A percentile compares a stretch with the other conserved stretches of the same genome.
phyloP scores from a whole-genome alignment of 2,888 invertebrate genomes.

The Luperina testacea region DNA sequence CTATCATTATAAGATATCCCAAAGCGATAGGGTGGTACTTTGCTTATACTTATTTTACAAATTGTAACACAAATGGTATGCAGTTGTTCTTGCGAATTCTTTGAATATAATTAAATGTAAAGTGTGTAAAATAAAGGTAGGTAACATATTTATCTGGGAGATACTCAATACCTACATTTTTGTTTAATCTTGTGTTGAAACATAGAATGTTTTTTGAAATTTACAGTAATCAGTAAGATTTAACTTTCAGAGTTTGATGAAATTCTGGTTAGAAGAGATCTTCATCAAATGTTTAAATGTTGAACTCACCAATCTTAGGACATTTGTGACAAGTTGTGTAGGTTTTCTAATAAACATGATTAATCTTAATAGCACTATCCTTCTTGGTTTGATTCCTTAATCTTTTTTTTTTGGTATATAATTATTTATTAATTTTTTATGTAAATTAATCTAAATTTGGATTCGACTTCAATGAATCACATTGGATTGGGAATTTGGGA shows the following conservation, averaged over 20 bases:
- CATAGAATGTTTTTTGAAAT: not conserved
- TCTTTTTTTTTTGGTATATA: not conserved
- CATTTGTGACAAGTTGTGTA: conserved; percentile 36
- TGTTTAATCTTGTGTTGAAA: not conserved
- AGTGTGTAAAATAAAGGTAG: not conserved
- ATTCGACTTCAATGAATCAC: not conserved
- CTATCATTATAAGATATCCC: too few species aligned
- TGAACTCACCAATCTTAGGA: conserved; percentile 54
- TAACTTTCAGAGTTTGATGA: not conserved
- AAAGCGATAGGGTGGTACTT: too few species aligned
- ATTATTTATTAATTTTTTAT: not conserved
- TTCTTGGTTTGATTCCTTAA: not conserved
- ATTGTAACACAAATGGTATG: too few species aligned
- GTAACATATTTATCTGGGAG: not conserved
- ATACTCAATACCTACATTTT: not conserved
- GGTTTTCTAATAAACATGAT: conserved; percentile 64
- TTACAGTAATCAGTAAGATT: not conserved
- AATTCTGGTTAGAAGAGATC: not conserved
- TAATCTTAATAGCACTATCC: not conserved
- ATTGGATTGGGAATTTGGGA: too few species aligned
- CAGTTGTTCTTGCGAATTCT: too few species aligned
- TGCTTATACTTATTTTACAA: too few species aligned
- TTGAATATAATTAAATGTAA: too few species aligned
- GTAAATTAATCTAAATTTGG: not conserved
- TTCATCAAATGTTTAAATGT: not conserved